A percentile compares a stretch with the other conserved stretches of the same genome.
These are phyloP conservation scores for Gila orcuttii DNA, from an alignment of 2,113 vertebrate genomes.

Conservation along the genomic window DNA sequence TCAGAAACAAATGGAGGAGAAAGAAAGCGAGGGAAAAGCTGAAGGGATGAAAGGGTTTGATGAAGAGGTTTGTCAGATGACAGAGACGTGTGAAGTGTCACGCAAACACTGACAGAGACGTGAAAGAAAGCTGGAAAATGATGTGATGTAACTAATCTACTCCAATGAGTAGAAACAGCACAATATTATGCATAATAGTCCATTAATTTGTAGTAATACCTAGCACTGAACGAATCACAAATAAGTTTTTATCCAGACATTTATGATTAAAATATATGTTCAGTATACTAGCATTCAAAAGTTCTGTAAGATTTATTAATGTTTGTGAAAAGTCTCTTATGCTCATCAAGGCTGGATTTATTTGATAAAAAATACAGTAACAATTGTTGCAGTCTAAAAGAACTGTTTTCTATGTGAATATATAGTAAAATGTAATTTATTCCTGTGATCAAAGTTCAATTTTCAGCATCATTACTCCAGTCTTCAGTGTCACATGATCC, in stretches of 20 bases:
- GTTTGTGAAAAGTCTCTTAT: background rate
- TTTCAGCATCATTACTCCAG: no score
- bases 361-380: background rate
- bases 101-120: slow-evolving; percentile 11
- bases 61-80: slow-evolving; percentile 27
- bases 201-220: no score
- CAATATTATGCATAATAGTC: no score
- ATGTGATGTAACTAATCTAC: background rate
- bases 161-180: no score
- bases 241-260: no score
- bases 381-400: background rate
- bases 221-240: no score
- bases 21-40: background rate
- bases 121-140: background rate
- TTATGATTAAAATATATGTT: no score
- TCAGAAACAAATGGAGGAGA: background rate
- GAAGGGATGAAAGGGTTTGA: background rate
- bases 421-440: fast-evolving
- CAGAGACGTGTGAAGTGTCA: slow-evolving; percentile 44
- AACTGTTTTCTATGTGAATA: no score
- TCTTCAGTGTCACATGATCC: no score
- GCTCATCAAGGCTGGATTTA: background rate
- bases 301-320: no score
- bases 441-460: no score
- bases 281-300: no score